These are phyloP conservation scores for Myrmecobius fasciatus DNA, from an alignment of 2,113 vertebrate genomes.

Conservation along the genomic window DNA sequence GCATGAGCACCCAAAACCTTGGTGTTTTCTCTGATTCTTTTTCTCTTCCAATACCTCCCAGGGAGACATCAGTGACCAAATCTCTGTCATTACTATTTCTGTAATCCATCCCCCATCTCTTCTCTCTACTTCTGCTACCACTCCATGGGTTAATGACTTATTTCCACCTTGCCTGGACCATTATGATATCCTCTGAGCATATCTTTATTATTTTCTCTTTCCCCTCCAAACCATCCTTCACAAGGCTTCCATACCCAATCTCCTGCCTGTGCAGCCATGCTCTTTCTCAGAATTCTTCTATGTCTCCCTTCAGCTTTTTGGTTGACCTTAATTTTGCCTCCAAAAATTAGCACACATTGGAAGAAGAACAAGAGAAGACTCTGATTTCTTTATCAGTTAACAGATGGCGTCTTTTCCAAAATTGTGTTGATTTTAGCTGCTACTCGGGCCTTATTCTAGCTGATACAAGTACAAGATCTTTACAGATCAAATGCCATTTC, in stretches of 20 bases:
- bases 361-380: background rate
- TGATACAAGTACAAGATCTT: background rate
- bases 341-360: accelerated
- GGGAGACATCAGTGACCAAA: background rate
- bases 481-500: background rate
- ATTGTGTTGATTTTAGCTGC: background rate
- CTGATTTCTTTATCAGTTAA: background rate
- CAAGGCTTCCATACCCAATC: background rate
- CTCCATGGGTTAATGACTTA: background rate
- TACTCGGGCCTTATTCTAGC: background rate
- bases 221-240: background rate
- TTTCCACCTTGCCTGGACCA: background rate
- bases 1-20: background rate
- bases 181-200: background rate
- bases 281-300: background rate
- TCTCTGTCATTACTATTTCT: background rate
- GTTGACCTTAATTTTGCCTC: background rate
- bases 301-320: background rate
- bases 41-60: background rate
- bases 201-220: background rate
- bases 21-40: background rate
- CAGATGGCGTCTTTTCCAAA: background rate
- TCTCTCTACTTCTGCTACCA: background rate
- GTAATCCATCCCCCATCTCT: background rate
- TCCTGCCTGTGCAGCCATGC: background rate